phyloP scores from a whole-genome alignment of 2,888 invertebrate genomes.

The Hypomecis atomaria region DNA sequence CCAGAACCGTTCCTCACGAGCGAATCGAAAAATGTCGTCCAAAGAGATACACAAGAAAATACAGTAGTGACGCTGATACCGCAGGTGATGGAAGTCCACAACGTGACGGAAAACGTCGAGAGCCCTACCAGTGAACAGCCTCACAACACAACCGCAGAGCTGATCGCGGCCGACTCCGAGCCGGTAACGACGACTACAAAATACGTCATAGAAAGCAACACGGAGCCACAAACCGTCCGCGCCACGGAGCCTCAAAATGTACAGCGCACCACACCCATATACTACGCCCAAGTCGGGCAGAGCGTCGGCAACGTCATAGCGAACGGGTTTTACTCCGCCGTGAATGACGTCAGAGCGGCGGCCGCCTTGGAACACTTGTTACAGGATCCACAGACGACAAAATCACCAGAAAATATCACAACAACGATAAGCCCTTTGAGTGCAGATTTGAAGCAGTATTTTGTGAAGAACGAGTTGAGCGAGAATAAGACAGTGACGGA shows the following conservation, averaged over 20 bases:
- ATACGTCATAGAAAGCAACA: conserved; percentile 62
- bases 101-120: conserved; percentile 61
- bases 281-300: conserved; percentile 78
- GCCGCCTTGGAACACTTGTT: conserved; percentile 83
- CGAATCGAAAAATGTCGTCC: conserved; percentile 67
- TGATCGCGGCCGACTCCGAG: conserved; percentile 58
- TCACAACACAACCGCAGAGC: conserved; percentile 61
- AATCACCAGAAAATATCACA: conserved; percentile 50
- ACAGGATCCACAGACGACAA: conserved; percentile 78
- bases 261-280: conserved; percentile 69
- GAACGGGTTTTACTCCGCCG: conserved; percentile 82
- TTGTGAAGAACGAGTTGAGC: conserved; percentile 57
- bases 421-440: conserved; percentile 60
- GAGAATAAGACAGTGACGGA: conserved; percentile 60
- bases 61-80: conserved; percentile 64
- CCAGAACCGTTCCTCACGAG: conserved; percentile 58
- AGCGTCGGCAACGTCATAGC: conserved; percentile 68
- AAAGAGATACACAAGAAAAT: conserved; percentile 72
- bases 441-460: conserved; percentile 59
- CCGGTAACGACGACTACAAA: conserved; percentile 66
- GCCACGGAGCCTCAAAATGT: conserved; percentile 1
- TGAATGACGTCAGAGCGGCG: conserved; percentile 86
- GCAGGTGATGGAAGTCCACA: conserved; percentile 55
- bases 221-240: conserved; percentile 46
- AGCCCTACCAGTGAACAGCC: conserved; percentile 50